Percentiles rank a stretch among this genome's conserved stretches.
These are phyloP conservation scores for Oreochromis spilurus DNA, from an alignment of 2,113 vertebrate genomes.

Conservation along the genomic window DNA sequence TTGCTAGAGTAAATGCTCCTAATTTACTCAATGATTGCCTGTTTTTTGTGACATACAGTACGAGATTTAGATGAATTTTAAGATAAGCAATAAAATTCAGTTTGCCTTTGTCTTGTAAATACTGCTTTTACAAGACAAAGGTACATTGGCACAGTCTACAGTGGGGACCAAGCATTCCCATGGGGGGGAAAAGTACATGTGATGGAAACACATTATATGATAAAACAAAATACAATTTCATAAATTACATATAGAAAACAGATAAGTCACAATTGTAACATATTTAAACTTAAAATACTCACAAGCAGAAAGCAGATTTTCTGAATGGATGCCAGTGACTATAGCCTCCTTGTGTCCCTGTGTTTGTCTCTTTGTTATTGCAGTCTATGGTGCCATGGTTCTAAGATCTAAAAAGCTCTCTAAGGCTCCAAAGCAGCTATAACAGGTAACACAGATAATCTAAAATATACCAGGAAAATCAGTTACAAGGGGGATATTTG, in stretches of 20 bases:
- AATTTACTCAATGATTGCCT: background rate
- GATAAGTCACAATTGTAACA: background rate
- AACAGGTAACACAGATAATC: background rate
- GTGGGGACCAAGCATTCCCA: background rate
- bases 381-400: too few relatives aligned
- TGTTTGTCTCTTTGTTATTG: background rate
- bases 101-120: background rate
- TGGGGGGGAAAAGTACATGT: background rate
- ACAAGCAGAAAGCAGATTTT: background rate
- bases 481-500: background rate
- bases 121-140: background rate
- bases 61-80: background rate
- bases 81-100: background rate
- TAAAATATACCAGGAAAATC: background rate
- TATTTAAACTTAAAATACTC: background rate
- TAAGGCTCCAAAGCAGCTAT: background rate
- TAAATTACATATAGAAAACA: background rate
- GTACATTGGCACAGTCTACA: background rate
- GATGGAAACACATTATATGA: background rate
- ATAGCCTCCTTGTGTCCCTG: background rate
- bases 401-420: background rate
- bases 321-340: background rate
- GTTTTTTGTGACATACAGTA: background rate
- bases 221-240: background rate
- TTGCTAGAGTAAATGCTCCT: background rate